Percentiles rank a stretch among this genome's conserved stretches.
phyloP scores from a whole-genome alignment of 2,888 invertebrate genomes.

The Cinara cedri region DNA sequence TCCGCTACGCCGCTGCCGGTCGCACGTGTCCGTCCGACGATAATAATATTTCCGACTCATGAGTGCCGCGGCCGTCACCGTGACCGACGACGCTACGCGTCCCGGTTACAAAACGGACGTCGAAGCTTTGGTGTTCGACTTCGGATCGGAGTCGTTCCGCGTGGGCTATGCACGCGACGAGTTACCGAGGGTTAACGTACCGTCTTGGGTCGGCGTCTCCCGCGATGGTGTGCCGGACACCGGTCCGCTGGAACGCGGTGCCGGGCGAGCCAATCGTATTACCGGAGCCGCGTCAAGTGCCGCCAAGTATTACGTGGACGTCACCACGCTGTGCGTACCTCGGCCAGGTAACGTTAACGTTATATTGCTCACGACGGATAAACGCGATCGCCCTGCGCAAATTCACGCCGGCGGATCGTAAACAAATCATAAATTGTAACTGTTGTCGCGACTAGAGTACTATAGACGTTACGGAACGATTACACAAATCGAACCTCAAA shows the following conservation, averaged over 20 bases:
- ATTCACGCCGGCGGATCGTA: no score
- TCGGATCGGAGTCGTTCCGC: conserved; percentile 87
- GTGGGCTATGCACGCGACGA: conserved; percentile 97
- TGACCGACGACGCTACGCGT: no score
- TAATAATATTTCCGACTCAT: no score
- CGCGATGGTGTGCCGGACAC: conserved; percentile 64
- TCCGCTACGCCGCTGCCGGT: no score
- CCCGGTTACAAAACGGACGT: conserved; percentile 87
- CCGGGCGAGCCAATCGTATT: conserved; percentile 64
- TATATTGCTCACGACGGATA: no score
- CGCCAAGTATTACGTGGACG: conserved; percentile 86
- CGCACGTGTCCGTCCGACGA: no score
- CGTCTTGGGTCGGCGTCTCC: conserved; percentile 86
- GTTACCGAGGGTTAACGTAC: conserved; percentile 96
- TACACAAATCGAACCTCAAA: no score
- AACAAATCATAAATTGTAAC: no score
- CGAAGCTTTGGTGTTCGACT: conserved; percentile 96
- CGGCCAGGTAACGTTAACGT: conserved; percentile 73
- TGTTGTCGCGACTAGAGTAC: no score
- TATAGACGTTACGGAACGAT: no score
- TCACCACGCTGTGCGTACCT: conserved; percentile 89
- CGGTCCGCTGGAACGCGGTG: conserved; percentile 66
- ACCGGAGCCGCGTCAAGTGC: conserved; percentile 68
- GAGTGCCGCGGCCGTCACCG: no score
- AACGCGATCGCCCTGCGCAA: no score